Evolutionary conservation across 2,888 invertebrate genomes (phyloP), one percentile per base, ranked within the genome.

Genomic region (Ormyrus labotus): DNA sequence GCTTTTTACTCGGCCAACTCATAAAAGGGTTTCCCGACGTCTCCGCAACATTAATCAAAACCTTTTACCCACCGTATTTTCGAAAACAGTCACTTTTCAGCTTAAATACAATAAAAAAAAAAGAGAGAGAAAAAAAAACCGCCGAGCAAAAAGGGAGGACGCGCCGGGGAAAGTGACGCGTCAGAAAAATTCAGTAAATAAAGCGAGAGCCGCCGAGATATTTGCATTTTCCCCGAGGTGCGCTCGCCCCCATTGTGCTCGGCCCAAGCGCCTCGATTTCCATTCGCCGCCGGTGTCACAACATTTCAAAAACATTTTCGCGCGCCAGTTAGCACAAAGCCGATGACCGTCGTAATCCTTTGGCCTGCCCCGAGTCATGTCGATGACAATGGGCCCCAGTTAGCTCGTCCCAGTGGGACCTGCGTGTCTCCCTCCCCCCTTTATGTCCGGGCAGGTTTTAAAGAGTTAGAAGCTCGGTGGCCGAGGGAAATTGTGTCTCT

Each of bases 281-380:
- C 71, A 71, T 71, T 63, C 45, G 19, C 6, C 6, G n/a, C 13
- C 51, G 47, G 63, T 87, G 87, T 87, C 88, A 88, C 77, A 87
- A 88, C 86, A 87, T 87, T 88, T 86, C 71, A 60, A 53, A 70
- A 70, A 63, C 53, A 70, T 8, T 53, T 78, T 78, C 84, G 80
- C 82, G 78, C 67, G 58, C 45, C 19, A 19, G 19, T 19, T 19
- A 19, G 19, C 19, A 19, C 74, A 69, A 76, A 79, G 81, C 72
- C 77, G 45, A 82, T 5, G 61, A n/a, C 5, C 45, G 51, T 6
- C 76, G 81, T 88, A 88, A 89, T 88, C 87, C 87, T 88, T 88
- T 88, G 85, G 83, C 87, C 81, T 88, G 87, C 84, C 80, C 78
- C 84, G 78, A 88, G 87, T 88, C 88, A 88, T 88, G 87, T 85